Conservation (phyloP, 2,888 invertebrate species). For the Perdita meconis region DNA sequence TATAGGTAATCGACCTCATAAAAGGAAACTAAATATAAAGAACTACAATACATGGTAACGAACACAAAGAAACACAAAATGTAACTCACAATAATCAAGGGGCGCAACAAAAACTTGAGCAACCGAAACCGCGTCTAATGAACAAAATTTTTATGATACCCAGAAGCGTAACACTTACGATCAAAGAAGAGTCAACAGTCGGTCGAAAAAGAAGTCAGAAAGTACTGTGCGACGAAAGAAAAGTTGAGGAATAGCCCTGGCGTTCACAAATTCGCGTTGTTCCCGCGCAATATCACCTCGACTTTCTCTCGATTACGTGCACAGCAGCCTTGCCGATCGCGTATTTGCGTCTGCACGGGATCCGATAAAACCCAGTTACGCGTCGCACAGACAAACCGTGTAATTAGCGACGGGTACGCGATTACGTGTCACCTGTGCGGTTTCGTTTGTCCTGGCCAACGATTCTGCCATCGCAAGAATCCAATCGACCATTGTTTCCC, state of each 20-base stretch:
- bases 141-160: no score
- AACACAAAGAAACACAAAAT: no score
- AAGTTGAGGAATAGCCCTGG: slow-evolving; percentile 38
- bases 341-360: slow-evolving; percentile 49
- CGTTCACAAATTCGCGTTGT: slow-evolving; percentile 38
- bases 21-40: no score
- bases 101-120: no score
- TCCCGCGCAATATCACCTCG: slow-evolving; percentile 25
- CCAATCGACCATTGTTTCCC: slow-evolving; percentile 61
- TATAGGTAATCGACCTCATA: no score
- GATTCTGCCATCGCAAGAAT: slow-evolving; percentile 53
- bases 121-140: no score
- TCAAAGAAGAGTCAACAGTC: no score
- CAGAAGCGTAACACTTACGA: no score
- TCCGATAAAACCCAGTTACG: slow-evolving; percentile 52
- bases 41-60: no score
- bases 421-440: slow-evolving; percentile 57
- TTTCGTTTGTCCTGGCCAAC: slow-evolving; percentile 50
- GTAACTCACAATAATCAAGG: no score
- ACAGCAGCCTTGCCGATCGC: slow-evolving; percentile 42
- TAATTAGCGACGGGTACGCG: slow-evolving; percentile 61
- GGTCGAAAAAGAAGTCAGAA: background rate
- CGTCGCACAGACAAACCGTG: slow-evolving; percentile 58
- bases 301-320: slow-evolving; percentile 46
- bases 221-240: slow-evolving; percentile 22